These are phyloP conservation scores for Elgaria multicarinata DNA, from an alignment of 2,113 vertebrate genomes.

Conservation along the genomic window DNA sequence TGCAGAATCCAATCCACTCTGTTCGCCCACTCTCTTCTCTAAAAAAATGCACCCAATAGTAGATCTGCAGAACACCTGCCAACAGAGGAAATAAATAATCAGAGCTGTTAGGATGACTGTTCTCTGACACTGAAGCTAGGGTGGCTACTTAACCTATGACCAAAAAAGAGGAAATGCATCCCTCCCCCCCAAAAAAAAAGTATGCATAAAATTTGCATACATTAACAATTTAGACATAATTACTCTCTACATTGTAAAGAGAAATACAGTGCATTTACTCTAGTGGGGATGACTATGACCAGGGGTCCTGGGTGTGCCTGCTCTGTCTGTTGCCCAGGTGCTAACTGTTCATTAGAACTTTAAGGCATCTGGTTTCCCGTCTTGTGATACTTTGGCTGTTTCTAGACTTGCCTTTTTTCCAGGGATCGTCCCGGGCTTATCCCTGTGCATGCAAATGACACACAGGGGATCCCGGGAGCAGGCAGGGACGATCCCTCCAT, in stretches of 20 bases:
- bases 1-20: neutral
- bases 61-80: neutral
- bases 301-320: too few species aligned
- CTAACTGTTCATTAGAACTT: too few species aligned
- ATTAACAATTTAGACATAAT: neutral
- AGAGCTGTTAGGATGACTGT: neutral
- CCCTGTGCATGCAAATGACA: too few species aligned
- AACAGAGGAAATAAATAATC: neutral
- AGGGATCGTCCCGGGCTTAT: too few species aligned
- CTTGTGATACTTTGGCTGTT: too few species aligned
- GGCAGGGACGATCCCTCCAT: too few species aligned
- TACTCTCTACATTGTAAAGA: neutral
- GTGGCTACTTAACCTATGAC: neutral
- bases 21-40: too few species aligned
- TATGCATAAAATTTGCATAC: neutral
- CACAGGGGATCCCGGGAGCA: too few species aligned
- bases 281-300: too few species aligned
- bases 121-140: neutral
- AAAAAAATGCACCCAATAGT: neutral
- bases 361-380: too few species aligned
- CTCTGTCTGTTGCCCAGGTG: too few species aligned
- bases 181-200: neutral
- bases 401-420: too few species aligned
- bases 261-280: neutral
- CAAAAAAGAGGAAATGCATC: neutral